Evolutionary conservation across 2,888 invertebrate genomes (phyloP).

Genomic region (Neoscelio sp.): DNA sequence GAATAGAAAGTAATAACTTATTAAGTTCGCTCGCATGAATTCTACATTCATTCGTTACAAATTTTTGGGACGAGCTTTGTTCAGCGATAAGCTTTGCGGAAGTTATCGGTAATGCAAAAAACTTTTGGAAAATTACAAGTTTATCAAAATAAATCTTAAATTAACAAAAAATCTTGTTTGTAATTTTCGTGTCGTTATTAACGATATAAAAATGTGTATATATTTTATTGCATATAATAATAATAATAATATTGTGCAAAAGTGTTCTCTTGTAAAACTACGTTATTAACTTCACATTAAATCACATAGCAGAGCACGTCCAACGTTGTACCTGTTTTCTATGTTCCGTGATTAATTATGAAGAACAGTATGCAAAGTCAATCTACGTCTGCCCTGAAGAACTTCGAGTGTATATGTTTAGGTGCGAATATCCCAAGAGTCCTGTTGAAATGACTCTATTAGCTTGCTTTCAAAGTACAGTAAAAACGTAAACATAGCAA

Average conservation of each 20-base stretch:
- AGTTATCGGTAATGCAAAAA: conserved; percentile 5
- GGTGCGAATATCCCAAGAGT: conserved; percentile 28
- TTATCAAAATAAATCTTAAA: too few relatives aligned
- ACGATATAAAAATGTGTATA: too few relatives aligned
- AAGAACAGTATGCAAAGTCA: conserved; percentile 39
- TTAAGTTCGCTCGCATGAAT: conserved; percentile 23
- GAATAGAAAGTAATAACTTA: conserved; percentile 45
- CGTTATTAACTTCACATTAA: conserved; percentile 22
- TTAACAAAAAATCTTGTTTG: too few relatives aligned
- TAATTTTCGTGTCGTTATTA: too few relatives aligned
- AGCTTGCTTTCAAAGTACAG: conserved; percentile 18
- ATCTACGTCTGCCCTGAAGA: conserved; percentile 19
- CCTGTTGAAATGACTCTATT: conserved; percentile 36
- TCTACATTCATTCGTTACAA: conserved; percentile 3
- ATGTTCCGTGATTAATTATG: conserved; percentile 33
- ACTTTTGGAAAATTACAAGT: too few relatives aligned
- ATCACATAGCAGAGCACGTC: conserved; percentile 3
- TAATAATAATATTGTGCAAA: too few relatives aligned
- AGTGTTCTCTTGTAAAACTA: conserved; percentile 12
- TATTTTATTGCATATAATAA: too few relatives aligned
- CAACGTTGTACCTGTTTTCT: conserved; percentile 10
- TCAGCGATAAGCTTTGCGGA: too few relatives aligned
- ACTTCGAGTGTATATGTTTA: conserved; percentile 23
- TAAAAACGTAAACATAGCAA: conserved; percentile 25
- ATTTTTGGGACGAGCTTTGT: too few relatives aligned